phyloP scores from a whole-genome alignment of 2,888 invertebrate genomes.

The Agrotis ipsilon region DNA sequence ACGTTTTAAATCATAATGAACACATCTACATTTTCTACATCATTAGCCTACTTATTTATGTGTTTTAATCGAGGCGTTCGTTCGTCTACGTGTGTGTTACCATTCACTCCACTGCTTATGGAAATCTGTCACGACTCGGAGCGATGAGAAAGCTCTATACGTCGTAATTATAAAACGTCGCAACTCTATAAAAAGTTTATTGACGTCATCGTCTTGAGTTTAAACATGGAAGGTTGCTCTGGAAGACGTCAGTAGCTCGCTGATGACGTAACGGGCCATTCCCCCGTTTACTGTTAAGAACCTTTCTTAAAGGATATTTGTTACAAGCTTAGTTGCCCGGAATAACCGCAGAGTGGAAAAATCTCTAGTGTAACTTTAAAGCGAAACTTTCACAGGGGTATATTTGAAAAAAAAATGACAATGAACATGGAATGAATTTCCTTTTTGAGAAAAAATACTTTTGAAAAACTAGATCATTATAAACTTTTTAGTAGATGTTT shows the following conservation, averaged over 20 bases:
- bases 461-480: neutral
- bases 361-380: conserved; percentile 44
- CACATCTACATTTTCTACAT: conserved; percentile 58
- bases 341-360: conserved; percentile 34
- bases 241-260: conserved; percentile 37
- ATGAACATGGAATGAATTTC: conserved; percentile 26
- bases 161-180: conserved; percentile 39
- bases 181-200: conserved; percentile 43
- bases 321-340: conserved; percentile 41
- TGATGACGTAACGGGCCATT: conserved; percentile 49
- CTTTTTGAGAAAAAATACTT: conserved; percentile 13
- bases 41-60: conserved; percentile 62
- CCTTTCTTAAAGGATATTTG: conserved; percentile 42
- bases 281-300: conserved; percentile 26
- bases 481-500: too few relatives aligned
- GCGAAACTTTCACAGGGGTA: conserved; percentile 48
- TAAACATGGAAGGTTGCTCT: conserved; percentile 35
- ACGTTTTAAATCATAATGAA: conserved; percentile 53
- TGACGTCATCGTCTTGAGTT: conserved; percentile 57
- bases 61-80: conserved; percentile 41
- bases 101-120: conserved; percentile 51
- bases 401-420: conserved; percentile 42
- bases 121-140: conserved; percentile 63
- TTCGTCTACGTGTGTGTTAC: conserved; percentile 34
- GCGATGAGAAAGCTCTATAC: conserved; percentile 59